phyloP scores from a whole-genome alignment of 2,888 invertebrate species.

The Cantharis flavilabris region DNA sequence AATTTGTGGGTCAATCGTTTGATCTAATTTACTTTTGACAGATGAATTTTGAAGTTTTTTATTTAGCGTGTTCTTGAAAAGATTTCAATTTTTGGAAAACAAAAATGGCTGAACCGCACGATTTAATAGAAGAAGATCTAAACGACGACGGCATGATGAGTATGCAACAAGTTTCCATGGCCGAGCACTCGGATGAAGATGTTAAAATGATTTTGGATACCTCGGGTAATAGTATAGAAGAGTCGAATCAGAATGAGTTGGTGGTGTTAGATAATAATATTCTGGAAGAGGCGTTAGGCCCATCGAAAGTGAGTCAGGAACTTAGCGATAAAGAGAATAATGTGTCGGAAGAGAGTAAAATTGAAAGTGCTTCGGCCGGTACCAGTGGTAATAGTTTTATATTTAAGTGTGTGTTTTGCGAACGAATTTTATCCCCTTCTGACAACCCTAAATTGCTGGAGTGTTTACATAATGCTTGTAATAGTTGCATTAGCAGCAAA shows the following conservation, averaged over 20 bases:
- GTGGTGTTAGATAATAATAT: conserved; percentile 2
- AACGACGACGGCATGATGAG: conserved; percentile 29
- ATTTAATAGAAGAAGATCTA: conserved; percentile 13
- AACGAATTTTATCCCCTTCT: conserved; percentile 58
- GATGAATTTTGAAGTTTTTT: background rate
- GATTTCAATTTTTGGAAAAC: background rate
- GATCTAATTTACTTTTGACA: conserved; percentile 2
- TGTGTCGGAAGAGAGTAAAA: conserved; percentile 43
- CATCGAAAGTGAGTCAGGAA: background rate
- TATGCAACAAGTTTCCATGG: conserved; percentile 24
- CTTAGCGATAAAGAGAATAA: background rate
- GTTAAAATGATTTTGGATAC: conserved; percentile 10
- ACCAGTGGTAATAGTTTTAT: conserved; percentile 41
- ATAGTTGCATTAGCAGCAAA: conserved; percentile 73
- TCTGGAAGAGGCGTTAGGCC: conserved; percentile 7
- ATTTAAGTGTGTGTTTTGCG: conserved; percentile 55
- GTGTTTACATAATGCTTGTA: conserved; percentile 86
- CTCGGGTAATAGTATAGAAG: conserved; percentile 4
- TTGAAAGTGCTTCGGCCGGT: conserved; percentile 53
- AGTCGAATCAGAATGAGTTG: conserved; percentile 3
- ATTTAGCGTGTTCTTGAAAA: background rate
- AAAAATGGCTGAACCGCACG: conserved; percentile 34
- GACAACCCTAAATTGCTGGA: conserved; percentile 81
- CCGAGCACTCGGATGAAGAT: background rate
- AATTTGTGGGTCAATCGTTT: conserved; percentile 7